phyloP scores from a whole-genome alignment of 2,888 invertebrate genomes.

The Dicyrtoma fusca region DNA sequence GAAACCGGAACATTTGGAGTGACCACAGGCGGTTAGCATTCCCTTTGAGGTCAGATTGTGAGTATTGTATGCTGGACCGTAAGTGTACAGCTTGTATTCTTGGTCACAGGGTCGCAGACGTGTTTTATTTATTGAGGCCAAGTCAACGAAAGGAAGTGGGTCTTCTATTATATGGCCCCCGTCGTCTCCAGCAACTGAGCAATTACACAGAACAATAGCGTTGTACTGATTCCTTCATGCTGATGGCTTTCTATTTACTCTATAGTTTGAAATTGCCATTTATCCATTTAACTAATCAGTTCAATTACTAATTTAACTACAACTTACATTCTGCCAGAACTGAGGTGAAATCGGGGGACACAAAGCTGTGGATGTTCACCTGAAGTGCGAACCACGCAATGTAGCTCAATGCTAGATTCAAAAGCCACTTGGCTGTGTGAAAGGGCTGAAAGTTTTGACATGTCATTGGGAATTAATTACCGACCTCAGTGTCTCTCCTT shows the following conservation, averaged over 20 bases:
- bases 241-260: not conserved
- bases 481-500: not conserved
- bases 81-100: constrained; percentile 70
- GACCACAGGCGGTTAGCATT: constrained; percentile 71
- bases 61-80: constrained; percentile 69
- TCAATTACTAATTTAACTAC: not conserved
- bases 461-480: not conserved
- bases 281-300: not conserved
- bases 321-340: constrained; percentile 48
- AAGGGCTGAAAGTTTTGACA: constrained; percentile 60
- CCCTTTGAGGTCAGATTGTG: constrained; percentile 86
- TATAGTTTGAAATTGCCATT: not conserved
- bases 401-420: constrained; percentile 54
- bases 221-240: not conserved
- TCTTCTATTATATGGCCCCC: constrained; percentile 30
- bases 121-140: constrained; percentile 66
- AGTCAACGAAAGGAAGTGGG: constrained; percentile 48
- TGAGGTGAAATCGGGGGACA: constrained; percentile 50
- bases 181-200: constrained; percentile 17
- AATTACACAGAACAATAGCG: not conserved
- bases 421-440: constrained; percentile 53
- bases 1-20: constrained; percentile 82
- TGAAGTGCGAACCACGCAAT: constrained; percentile 48
- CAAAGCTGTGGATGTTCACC: constrained; percentile 49
- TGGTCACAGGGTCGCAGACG: constrained; percentile 81